Evolutionary conservation across 2,113 vertebrate genomes (phyloP), one percentile per base, ranked within the genome.

Genomic region (Balaeniceps rex): DNA sequence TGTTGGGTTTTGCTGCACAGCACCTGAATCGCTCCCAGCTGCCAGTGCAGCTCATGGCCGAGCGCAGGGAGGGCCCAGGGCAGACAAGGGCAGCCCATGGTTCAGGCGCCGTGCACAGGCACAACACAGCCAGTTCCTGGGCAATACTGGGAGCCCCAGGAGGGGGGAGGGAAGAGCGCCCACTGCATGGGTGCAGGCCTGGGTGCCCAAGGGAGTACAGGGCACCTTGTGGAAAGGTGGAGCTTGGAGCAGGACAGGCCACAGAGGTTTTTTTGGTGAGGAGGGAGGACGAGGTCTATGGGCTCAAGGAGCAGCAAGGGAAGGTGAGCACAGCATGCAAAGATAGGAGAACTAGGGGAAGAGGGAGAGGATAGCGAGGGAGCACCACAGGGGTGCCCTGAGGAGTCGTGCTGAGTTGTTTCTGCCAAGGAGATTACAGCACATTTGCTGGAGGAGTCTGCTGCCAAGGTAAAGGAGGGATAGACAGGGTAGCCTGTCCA

Each of bases 41-140:
- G 81, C 57, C 52, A 17, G 80, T 4, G 40, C 52, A 34, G 70
- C 52, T n/a, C 36, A 12, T 1, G 19, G 83, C 29, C 19, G 2
- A 23, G 3, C 0, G 7, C 31, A 22, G 38, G 24, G 47, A 76
- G n/a, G 18, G 28, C 10, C 0, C 1, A 63, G 19, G 16, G 17
- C 25, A 83, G 40, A 3, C 0, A 2, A 75, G 22, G n/a, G 51
- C 23, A 64, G 72, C 21, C n/a, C 0, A 0, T 1, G 5, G 22
- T 21, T 18, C 2, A 1, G 52, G 18, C 4, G 2, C 61, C 2
- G 2, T 18, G 34, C 29, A 46, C 29, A 24, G 22, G 22, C 26
- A 47, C 38, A 31, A 19, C 1, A 1, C 25, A 34, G 54, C 14
- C 2, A 1, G 40, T 55, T 40, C 47, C 61, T 42, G 31, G n/a